Percentiles rank a stretch among this genome's conserved stretches.
phyloP scores from a whole-genome alignment of 2,797 vertebrate genomes.

The Botia kubotai region DNA sequence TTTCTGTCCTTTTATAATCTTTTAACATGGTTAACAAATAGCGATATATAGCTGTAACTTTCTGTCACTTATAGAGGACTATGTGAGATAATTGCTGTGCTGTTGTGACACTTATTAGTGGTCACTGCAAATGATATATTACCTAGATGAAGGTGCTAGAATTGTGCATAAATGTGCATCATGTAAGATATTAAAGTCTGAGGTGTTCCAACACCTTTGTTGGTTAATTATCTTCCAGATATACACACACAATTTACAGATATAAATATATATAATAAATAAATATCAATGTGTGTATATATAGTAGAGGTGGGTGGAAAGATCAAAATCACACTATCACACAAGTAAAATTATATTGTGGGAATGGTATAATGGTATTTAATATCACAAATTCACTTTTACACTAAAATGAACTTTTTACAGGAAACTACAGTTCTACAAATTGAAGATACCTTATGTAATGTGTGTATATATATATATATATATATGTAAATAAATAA shows the following conservation, averaged over 20 bases:
- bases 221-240: background rate
- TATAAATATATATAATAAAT: background rate
- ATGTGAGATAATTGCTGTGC: background rate
- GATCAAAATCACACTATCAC: background rate
- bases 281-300: background rate
- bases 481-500: too few species aligned
- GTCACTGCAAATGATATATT: background rate
- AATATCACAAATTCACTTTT: background rate
- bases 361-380: background rate
- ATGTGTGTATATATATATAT: too few species aligned
- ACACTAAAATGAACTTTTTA: background rate
- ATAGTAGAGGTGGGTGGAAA: background rate
- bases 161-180: background rate
- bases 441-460: too few species aligned
- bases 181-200: too few species aligned
- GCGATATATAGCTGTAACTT: background rate
- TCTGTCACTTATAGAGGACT: background rate
- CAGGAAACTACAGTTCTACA: too few species aligned
- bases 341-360: background rate
- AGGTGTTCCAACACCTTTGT: background rate
- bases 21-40: background rate
- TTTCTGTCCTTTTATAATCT: background rate
- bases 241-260: background rate
- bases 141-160: background rate
- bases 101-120: slow-evolving; percentile 1